phyloP scores from a whole-genome alignment of 2,888 invertebrate genomes.

The Drosophila robusta region DNA sequence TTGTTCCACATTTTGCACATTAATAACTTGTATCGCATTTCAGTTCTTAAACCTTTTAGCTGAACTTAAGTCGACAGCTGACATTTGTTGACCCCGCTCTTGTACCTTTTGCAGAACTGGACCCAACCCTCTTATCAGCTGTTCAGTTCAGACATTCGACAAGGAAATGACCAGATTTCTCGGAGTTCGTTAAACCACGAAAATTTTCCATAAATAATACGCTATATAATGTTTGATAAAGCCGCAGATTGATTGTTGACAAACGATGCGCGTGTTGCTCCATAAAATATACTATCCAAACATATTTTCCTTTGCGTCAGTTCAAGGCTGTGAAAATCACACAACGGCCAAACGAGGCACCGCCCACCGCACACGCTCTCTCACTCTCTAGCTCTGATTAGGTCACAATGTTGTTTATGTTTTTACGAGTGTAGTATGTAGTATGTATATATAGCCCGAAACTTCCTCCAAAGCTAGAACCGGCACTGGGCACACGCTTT shows the following conservation, averaged over 20 bases:
- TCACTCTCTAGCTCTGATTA: constrained; percentile 40
- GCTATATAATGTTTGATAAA: constrained; percentile 16
- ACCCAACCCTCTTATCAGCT: constrained; percentile 35
- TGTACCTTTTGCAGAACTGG: constrained; percentile 29
- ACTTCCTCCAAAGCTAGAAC: constrained; percentile 63
- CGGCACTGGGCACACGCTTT: constrained; percentile 68
- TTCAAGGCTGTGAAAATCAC: constrained; percentile 47
- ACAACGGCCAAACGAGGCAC: constrained; percentile 11
- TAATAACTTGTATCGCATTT: constrained; percentile 1
- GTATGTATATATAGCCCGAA: constrained; percentile 7
- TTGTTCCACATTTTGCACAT: constrained; percentile 38
- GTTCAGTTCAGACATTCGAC: constrained; percentile 13
- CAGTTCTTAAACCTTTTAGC: constrained; percentile 7
- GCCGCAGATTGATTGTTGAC: constrained; percentile 38
- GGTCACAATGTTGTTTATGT: constrained; percentile 46
- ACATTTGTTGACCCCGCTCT: constrained; percentile 5
- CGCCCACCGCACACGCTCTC: constrained; percentile 22
- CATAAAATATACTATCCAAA: constrained; percentile 29
- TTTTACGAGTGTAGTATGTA: not conserved
- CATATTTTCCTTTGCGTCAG: constrained; percentile 24
- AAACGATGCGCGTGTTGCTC: constrained; percentile 23
- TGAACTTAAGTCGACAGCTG: constrained; percentile 24
- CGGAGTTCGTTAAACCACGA: constrained; percentile 64
- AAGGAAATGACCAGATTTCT: constrained; percentile 43
- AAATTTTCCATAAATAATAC: constrained; percentile 31